Base-by-base conservation (phyloP, 2,888 invertebrate genomes). In the Elmis aenea region DNA sequence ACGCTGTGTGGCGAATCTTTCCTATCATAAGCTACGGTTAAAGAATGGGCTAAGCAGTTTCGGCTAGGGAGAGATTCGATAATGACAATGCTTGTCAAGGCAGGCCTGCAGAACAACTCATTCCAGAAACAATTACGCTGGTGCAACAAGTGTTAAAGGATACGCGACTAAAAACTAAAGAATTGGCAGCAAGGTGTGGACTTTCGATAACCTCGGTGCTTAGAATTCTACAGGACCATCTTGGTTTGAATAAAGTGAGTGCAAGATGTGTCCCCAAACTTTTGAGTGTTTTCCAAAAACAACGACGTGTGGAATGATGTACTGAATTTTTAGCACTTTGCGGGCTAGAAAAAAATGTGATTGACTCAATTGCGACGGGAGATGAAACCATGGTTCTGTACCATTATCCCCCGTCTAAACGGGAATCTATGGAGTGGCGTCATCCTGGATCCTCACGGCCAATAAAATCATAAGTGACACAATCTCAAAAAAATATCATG, bases 191-290 rank as follows among this genome's bases (percentile, higher is more conserved):
- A 2, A 32, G 23, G 21, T 20, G 3, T 16, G 26, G 16, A 14
- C 20, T 30, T 29, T 29, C 24, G 13, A 11, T 22, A 26, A 21
- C 21, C 9, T 29, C 23, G 10, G 15, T 30, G 5, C 14, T 14
- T 20, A 15, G 24, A 13, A 22, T 22, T 22, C 18, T 30, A 13
- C 14, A 35, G 15, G 26, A 23, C 2, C 15, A 29, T 20, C 3
- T 34, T 21, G 26, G 26, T 15, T 23, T 35, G 29, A 35, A 28
- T 2, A 22, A 35, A 25, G 36, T 36, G 10, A 36, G 36, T 36
- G 30, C 24, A 22, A 36, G 24, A 36, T 30, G 30, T 23, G 15
- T 13, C n/a, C 36, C 23, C n/a, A 30, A 22, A 31, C 13, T 24
- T 24, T 16, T 30, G 6, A n/a, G n/a, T n/a, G n/a, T 21, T 26